Percentiles rank a stretch among this genome's conserved stretches.
Evolutionary conservation across 2,888 invertebrate species (phyloP).

Genomic region (Cantharis flavilabris): DNA sequence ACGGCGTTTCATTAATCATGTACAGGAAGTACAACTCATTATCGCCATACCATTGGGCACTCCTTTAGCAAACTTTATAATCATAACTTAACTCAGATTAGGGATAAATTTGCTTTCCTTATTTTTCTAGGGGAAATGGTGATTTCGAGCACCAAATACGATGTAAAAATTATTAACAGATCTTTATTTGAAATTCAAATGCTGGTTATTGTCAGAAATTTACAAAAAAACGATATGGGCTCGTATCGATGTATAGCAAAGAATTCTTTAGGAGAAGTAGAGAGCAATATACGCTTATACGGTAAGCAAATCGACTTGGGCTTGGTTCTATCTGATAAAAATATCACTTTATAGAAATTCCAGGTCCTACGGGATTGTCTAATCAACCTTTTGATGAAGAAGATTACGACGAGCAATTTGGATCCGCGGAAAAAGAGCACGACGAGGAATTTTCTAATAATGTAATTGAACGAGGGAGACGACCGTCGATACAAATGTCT

Average conservation of each 20-base stretch:
- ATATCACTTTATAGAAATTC: conserved; percentile 65
- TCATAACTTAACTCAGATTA: background rate
- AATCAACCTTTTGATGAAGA: conserved; percentile 57
- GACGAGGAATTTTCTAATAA: conserved; percentile 61
- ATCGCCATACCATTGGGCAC: conserved; percentile 49
- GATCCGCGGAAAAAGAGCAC: conserved; percentile 70
- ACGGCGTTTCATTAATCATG: conserved; percentile 53
- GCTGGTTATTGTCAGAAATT: conserved; percentile 75
- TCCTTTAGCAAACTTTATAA: conserved; percentile 39
- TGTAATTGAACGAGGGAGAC: conserved; percentile 42
- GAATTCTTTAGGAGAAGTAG: conserved; percentile 85
- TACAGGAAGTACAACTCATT: conserved; percentile 46
- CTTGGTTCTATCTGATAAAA: conserved; percentile 16
- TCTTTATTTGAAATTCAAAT: conserved; percentile 83
- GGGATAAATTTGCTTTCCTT: background rate
- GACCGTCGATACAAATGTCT: conserved; percentile 28
- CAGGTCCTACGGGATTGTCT: conserved; percentile 68
- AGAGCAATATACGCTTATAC: conserved; percentile 84
- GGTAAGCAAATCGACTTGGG: conserved; percentile 63
- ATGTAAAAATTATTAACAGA: conserved; percentile 71
- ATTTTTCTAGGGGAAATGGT: conserved; percentile 75
- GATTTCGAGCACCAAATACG: conserved; percentile 78
- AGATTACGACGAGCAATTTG: conserved; percentile 69
- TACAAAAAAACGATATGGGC: conserved; percentile 77
- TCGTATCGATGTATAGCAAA: conserved; percentile 86